Conservation (phyloP, 2,113 vertebrate genomes). For the Apeltes quadracus region DNA sequence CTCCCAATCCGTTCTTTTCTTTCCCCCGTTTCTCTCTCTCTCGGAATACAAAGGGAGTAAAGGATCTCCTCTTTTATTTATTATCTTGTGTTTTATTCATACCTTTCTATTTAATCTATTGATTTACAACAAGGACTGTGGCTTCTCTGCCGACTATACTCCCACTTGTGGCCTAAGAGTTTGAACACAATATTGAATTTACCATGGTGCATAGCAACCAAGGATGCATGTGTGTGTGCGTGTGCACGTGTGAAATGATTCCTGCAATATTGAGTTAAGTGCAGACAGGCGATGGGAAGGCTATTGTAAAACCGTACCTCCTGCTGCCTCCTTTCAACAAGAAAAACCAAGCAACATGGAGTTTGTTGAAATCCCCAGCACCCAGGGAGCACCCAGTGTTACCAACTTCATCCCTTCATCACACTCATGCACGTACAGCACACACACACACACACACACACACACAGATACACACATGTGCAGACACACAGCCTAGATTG, state of each 20-base stretch:
- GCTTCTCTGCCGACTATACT: slow-evolving; percentile 54
- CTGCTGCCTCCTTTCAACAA: slow-evolving; percentile 52
- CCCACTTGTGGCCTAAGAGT: slow-evolving; percentile 59
- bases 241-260: slow-evolving; percentile 47
- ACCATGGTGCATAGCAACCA: slow-evolving; percentile 49
- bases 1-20: background rate
- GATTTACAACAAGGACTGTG: slow-evolving; percentile 67
- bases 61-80: slow-evolving; percentile 73
- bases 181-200: slow-evolving; percentile 72
- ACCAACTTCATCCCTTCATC: slow-evolving; percentile 56
- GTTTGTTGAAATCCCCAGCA: slow-evolving; percentile 63
- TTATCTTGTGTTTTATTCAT: slow-evolving; percentile 76
- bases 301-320: slow-evolving; percentile 57
- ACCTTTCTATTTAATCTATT: slow-evolving; percentile 76
- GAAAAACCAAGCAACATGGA: slow-evolving; percentile 40
- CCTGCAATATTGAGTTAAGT: slow-evolving; percentile 66
- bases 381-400: slow-evolving; percentile 56
- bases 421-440: slow-evolving; percentile 5
- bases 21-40: background rate
- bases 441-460: slow-evolving; percentile 39
- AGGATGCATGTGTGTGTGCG: slow-evolving; percentile 26
- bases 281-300: slow-evolving; percentile 58
- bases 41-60: slow-evolving; percentile 43
- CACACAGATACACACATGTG: slow-evolving; percentile 28
- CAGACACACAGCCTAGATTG: slow-evolving; percentile 17